A percentile compares a stretch with the other conserved stretches of the same genome.
Evolutionary conservation across 2,888 invertebrate species (phyloP).

Genomic region (Cordilura impudica): DNA sequence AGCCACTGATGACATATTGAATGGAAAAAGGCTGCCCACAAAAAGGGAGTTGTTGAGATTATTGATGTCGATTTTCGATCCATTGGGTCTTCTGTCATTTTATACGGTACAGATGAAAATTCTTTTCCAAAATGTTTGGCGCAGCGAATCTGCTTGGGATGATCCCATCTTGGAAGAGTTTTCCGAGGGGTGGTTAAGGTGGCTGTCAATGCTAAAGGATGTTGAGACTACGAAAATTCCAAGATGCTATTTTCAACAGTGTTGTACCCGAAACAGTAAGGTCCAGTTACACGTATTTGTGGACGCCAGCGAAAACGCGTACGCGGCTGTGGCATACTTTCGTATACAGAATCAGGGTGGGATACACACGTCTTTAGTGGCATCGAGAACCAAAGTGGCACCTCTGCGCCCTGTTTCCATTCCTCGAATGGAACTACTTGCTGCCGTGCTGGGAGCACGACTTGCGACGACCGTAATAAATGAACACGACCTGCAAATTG

Average conservation of each 20-base stretch:
- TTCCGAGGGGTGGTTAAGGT: constrained; percentile 39
- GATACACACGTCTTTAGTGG: constrained; percentile 47
- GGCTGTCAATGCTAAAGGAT: constrained; percentile 2
- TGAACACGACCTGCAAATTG: constrained; percentile 61
- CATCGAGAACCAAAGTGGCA: constrained; percentile 63
- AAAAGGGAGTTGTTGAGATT: no score
- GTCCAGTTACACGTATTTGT: no score
- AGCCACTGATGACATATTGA: constrained; percentile 21
- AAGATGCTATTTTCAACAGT: no score
- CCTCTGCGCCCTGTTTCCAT: constrained; percentile 62
- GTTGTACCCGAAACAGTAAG: no score
- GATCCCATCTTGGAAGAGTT: constrained; percentile 42
- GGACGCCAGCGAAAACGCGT: no score
- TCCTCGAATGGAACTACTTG: no score
- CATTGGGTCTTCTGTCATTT: no score
- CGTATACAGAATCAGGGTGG: constrained; percentile 32
- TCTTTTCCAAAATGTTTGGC: constrained; percentile 59
- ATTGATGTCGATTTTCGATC: no score
- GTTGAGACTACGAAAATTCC: no score
- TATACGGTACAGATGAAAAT: constrained; percentile 59
- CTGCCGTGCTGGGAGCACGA: constrained; percentile 62
- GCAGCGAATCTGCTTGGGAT: constrained; percentile 51
- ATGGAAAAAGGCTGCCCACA: no score
- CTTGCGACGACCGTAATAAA: constrained; percentile 48
- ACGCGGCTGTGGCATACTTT: no score